phyloP scores from a whole-genome alignment of 2,888 invertebrate genomes.

The Zaprionus obscuricornis region DNA sequence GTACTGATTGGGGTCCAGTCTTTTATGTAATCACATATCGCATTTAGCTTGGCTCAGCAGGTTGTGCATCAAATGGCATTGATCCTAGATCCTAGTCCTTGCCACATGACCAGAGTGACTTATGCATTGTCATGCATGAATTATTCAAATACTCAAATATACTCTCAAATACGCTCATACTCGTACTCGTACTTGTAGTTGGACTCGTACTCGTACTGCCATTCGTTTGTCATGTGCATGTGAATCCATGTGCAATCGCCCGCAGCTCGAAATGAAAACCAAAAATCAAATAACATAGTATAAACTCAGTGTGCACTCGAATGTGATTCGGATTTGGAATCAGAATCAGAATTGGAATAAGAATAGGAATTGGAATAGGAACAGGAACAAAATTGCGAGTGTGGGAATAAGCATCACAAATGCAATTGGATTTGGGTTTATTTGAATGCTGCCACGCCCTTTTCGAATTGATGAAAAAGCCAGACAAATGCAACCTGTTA shows the following conservation, averaged over 20 bases:
- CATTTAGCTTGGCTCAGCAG: conserved; percentile 46
- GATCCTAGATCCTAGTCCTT: conserved; percentile 7
- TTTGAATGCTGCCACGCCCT: conserved; percentile 20
- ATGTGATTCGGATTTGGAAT: conserved; percentile 32
- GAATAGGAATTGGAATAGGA: too few species aligned
- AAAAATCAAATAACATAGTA: conserved; percentile 61
- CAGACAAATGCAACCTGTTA: conserved; percentile 7
- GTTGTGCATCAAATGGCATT: conserved; percentile 37
- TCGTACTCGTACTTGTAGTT: conserved; percentile 17
- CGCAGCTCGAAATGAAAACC: conserved; percentile 42
- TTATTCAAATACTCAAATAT: conserved; percentile 78
- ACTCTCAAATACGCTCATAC: too few species aligned
- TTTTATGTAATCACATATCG: conserved; percentile 45
- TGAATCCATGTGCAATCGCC: conserved; percentile 30
- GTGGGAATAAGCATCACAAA: too few species aligned
- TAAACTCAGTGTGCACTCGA: conserved; percentile 34
- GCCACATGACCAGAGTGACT: conserved; percentile 55
- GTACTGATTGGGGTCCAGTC: conserved; percentile 31
- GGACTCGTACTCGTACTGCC: conserved; percentile 16
- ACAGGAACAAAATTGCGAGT: too few species aligned
- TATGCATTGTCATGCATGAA: conserved; percentile 74
- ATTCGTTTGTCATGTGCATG: conserved; percentile 24
- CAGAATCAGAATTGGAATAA: too few species aligned
- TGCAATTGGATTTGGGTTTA: conserved; percentile 35
- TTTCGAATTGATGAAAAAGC: conserved; percentile 11